Conservation (phyloP, 2,113 vertebrate genomes). For the Oryzias melastigma region DNA sequence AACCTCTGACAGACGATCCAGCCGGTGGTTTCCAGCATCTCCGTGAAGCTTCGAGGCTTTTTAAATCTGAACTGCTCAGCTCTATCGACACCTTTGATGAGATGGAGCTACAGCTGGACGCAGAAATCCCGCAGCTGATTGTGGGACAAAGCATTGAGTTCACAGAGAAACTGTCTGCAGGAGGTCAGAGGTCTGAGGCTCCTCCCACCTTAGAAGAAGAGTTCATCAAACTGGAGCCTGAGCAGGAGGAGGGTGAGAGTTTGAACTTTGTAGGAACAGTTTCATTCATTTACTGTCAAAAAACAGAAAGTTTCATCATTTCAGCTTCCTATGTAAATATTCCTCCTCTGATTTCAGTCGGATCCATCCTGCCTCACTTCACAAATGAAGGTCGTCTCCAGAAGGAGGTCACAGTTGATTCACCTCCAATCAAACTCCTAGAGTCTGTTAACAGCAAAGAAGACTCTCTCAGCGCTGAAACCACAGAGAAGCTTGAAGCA, state of each 20-base stretch:
- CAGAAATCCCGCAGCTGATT: not conserved
- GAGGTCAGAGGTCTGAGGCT: constrained; percentile 10
- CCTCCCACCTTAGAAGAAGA: constrained; percentile 12
- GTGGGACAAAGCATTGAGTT: constrained; percentile 25
- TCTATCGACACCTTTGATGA: not conserved
- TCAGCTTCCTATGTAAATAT: not conserved
- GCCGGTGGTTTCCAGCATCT: constrained; percentile 38
- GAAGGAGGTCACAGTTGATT: not conserved
- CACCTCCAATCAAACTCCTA: not conserved
- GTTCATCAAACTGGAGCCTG: constrained; percentile 50
- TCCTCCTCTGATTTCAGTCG: constrained; percentile 8
- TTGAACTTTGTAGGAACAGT: not conserved
- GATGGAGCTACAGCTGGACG: constrained; percentile 2
- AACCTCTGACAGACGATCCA: constrained; percentile 48
- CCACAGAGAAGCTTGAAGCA: not conserved
- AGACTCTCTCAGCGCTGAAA: not conserved
- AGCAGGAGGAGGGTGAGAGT: constrained; percentile 56
- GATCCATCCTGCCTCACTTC: constrained; percentile 15
- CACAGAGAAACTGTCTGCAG: constrained; percentile 35
- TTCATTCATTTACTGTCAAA: not conserved
- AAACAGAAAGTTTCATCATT: not conserved
- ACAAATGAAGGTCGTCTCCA: constrained; percentile 1
- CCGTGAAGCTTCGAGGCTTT: constrained; percentile 47
- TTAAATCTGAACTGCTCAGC: constrained; percentile 11
- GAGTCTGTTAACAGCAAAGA: not conserved